These are phyloP conservation scores for Drosophila ohnishii DNA, from an alignment of 1,140 invertebrate species.

Conservation along the genomic window DNA sequence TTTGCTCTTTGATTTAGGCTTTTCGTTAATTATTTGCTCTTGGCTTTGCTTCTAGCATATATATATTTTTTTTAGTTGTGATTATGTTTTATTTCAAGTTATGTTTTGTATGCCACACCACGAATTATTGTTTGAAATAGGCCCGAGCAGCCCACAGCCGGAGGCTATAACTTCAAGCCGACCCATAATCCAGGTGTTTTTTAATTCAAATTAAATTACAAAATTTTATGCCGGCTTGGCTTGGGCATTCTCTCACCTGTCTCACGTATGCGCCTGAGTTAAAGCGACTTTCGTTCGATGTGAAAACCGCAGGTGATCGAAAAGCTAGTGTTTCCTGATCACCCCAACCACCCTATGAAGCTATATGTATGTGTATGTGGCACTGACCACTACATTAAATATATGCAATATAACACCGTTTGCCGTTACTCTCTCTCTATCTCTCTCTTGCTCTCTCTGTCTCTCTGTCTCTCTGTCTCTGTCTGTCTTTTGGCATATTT, in stretches of 20 bases:
- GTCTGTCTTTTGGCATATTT: slow-evolving; percentile 41
- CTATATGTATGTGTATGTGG: slow-evolving; percentile 9
- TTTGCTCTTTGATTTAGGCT: slow-evolving; percentile 53
- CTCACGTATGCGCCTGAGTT: slow-evolving; percentile 25
- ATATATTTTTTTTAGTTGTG: slow-evolving; percentile 37
- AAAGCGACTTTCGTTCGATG: background rate
- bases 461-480: slow-evolving; percentile 20
- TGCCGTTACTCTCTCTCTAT: slow-evolving; percentile 27
- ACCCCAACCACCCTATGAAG: background rate
- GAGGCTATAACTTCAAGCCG: background rate
- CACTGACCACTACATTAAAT: background rate
- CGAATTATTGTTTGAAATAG: slow-evolving; percentile 61
- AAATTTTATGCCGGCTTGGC: background rate
- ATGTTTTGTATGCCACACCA: slow-evolving; percentile 58
- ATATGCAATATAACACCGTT: slow-evolving; percentile 10
- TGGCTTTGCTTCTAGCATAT: slow-evolving; percentile 41
- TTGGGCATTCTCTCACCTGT: too few species aligned
- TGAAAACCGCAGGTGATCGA: slow-evolving; percentile 11
- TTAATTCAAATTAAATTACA: too few species aligned
- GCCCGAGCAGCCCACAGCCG: slow-evolving; percentile 10
- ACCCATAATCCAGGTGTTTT: background rate
- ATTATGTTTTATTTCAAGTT: slow-evolving; percentile 15
- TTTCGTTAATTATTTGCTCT: slow-evolving; percentile 45
- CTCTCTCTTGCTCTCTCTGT: slow-evolving; percentile 4
- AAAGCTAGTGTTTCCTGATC: slow-evolving; percentile 13